phyloP scores from a whole-genome alignment of 2,888 invertebrate species.

The Formica aserva region DNA sequence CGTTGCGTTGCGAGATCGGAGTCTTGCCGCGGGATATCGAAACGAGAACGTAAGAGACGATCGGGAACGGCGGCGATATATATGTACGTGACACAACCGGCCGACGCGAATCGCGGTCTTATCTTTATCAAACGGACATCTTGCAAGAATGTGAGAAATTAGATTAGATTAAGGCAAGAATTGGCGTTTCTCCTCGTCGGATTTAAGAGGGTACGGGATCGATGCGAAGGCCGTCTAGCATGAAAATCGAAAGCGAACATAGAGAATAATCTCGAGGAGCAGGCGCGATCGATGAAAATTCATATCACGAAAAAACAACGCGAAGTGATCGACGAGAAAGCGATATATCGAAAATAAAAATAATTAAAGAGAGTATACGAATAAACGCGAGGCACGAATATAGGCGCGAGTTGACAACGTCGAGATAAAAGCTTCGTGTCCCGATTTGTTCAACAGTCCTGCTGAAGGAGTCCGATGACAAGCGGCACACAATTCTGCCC shows the following conservation, averaged over 20 bases:
- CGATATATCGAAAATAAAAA: constrained; percentile 19
- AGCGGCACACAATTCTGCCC: background rate
- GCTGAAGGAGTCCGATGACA: constrained; percentile 7
- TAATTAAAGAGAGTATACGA: background rate
- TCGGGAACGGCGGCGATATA: background rate
- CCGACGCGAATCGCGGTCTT: constrained; percentile 8
- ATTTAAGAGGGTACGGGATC: background rate
- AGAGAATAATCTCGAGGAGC: background rate
- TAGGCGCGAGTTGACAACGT: background rate
- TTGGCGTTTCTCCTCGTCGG: background rate
- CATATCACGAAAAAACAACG: background rate
- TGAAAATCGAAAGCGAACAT: background rate
- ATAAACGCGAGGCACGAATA: background rate
- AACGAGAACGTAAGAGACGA: background rate
- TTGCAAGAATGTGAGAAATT: constrained; percentile 7
- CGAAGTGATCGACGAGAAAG: background rate
- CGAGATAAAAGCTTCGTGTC: background rate
- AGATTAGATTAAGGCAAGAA: background rate
- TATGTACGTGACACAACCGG: background rate
- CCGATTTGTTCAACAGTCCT: background rate
- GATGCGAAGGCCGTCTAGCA: background rate
- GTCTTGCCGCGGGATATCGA: constrained; percentile 16
- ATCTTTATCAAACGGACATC: constrained; percentile 14
- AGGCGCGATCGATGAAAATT: background rate
- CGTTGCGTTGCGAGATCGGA: constrained; percentile 74